Conservation (phyloP, 2,113 vertebrate species). For the Bos taurus region ARS-UCD2.0 NC_037328.1:103109001-103109500, state of each 20-base stretch:
- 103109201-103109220: neutral
- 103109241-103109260: neutral
- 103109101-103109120: neutral
- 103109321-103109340: neutral
- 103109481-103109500: neutral
- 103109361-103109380: neutral
- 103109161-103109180: neutral
- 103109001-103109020: neutral
- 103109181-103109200: neutral
- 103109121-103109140: neutral
- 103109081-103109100: neutral
- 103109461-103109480: neutral
- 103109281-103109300: neutral
- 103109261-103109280: neutral
- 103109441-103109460: neutral
- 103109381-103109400: neutral
- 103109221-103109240: neutral
- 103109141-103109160: neutral
- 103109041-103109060: neutral
- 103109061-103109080: neutral
- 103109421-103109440: neutral
- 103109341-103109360: neutral
- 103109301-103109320: neutral
- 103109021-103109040: neutral
- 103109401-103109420: neutral